phyloP scores from a whole-genome alignment of 2,888 invertebrate genomes.

The Phoronis australis region DNA sequence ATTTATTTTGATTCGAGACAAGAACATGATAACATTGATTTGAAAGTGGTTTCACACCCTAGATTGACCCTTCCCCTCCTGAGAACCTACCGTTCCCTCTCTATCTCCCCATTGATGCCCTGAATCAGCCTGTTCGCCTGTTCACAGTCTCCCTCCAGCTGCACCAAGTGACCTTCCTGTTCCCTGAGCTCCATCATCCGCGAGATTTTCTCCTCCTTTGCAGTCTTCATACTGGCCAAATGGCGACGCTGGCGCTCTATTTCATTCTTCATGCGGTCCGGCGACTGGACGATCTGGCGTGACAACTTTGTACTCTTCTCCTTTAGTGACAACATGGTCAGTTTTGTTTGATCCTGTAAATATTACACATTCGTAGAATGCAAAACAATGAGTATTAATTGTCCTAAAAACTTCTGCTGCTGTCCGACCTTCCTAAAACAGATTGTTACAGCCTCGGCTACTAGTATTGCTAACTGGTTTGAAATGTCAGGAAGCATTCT shows the following conservation, averaged over 20 bases:
- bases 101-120: conserved; percentile 20
- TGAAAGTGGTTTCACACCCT: no score
- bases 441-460: no score
- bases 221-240: conserved; percentile 17
- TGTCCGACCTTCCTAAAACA: no score
- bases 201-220: conserved; percentile 19
- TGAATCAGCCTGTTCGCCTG: conserved; percentile 24
- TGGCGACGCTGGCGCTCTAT: conserved; percentile 24
- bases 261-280: conserved; percentile 31
- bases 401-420: no score
- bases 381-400: no score
- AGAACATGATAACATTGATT: no score
- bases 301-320: conserved; percentile 29
- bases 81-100: conserved; percentile 24
- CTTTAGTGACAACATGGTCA: conserved; percentile 19
- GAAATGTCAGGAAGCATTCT: no score
- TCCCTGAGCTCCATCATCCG: conserved; percentile 18
- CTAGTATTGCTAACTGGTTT: no score
- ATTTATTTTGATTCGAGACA: no score
- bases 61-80: no score
- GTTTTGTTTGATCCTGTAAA: conserved; percentile 28
- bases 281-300: conserved; percentile 38
- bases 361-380: no score
- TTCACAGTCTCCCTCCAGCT: conserved; percentile 15
- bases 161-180: conserved; percentile 16